Base-by-base conservation (phyloP, 2,888 invertebrate species). In the Ormyrus pomaceus region DNA sequence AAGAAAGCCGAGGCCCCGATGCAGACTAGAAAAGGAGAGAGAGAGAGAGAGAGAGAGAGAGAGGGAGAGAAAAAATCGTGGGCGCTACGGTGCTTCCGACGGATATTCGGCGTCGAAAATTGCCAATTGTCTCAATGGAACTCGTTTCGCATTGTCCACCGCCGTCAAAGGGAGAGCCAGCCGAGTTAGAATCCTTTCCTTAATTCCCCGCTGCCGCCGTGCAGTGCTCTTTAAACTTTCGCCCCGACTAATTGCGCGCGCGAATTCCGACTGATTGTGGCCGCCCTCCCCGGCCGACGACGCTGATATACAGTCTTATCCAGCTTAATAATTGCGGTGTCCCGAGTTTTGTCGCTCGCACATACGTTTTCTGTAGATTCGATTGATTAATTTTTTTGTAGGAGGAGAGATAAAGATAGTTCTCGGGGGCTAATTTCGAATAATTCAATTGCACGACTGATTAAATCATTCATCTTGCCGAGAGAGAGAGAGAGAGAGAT, bases 41-140 rank as follows among this genome's bases (percentile, higher is more conserved):
- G 46, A 9, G 65, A 50, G 65, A 13, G 69, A 48, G 13, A 61
- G 56, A 48, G 46, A 9, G 65, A 50, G 65, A 13, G 9, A 34
- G n/a, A 64, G 48, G 64, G 53, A 56, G 56, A 51, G 50, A 65
- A 72, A 70, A 66, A 53, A 59, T 78, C 68, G 78, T 73, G 72
- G 86, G 86, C 86, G 86, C 87, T 88, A 85, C 84, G 87, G 83
- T 84, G 86, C 87, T 88, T 88, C 88, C 88, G 88, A 87, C 88
- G 88, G 88, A 88, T 87, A 87, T 88, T 88, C 88, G 87, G 88
- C 86, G 87, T 88, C 87, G 88, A 89, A 89, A 89, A 89, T 89
- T 89, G 88, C 88, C 89, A 89, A 89, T 89, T 89, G 89, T 88
- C 88, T 88, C 88, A 89, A 89, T 89, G 87, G 86, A 87, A 87